A percentile compares a stretch with the other conserved stretches of the same genome.
Evolutionary conservation across 2,113 vertebrate species (phyloP).

Genomic region (Dolichotis patagonum): DNA sequence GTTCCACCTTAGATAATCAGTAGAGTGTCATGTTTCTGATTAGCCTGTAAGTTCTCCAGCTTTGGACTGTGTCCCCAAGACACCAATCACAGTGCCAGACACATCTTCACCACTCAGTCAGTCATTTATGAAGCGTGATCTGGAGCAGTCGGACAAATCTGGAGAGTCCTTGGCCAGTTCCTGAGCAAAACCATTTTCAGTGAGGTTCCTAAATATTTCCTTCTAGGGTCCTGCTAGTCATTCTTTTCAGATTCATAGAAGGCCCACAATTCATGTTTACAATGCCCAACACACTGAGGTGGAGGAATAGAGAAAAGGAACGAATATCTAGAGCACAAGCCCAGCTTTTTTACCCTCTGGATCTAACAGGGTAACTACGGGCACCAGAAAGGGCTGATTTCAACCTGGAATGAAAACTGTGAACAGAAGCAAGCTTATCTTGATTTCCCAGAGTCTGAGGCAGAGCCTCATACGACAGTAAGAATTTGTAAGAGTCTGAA

Average conservation of each 20-base stretch:
- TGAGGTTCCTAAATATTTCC: not conserved
- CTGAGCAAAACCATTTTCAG: not conserved
- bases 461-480: slow-evolving; percentile 26
- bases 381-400: slow-evolving; percentile 27
- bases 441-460: slow-evolving; percentile 67
- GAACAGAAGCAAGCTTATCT: slow-evolving; percentile 52
- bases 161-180: not conserved
- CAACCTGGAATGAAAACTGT: slow-evolving; percentile 59
- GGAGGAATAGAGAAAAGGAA: slow-evolving; percentile 10
- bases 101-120: not conserved
- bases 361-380: not conserved
- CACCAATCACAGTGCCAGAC: not conserved
- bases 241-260: slow-evolving; percentile 35
- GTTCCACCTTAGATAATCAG: not conserved
- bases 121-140: not conserved
- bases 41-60: not conserved
- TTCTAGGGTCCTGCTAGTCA: not conserved
- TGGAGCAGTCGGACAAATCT: not conserved
- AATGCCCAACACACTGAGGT: not conserved
- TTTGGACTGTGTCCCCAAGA: not conserved
- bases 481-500: not conserved
- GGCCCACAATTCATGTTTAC: not conserved
- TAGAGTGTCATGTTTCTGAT: not conserved
- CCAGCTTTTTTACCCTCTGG: slow-evolving; percentile 7
- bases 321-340: slow-evolving; percentile 16